Conservation (phyloP, 1,140 invertebrate species). For the Propsilocerus akamusi region DNA sequence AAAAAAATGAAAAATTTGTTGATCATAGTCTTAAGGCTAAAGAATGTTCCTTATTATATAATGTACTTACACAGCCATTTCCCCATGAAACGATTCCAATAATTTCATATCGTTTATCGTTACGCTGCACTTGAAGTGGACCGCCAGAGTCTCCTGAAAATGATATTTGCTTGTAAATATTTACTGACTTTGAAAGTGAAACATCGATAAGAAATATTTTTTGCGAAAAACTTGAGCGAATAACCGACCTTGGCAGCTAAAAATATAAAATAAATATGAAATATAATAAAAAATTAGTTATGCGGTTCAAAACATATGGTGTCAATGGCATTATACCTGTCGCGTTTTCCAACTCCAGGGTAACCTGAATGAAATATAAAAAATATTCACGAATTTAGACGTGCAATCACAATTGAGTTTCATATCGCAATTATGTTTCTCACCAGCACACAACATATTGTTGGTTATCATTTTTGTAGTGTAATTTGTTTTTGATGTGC, state of each 20-base stretch:
- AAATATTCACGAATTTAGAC: no score
- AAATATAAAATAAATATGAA: not conserved
- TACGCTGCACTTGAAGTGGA: slow-evolving; percentile 53
- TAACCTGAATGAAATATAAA: no score
- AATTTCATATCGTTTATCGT: slow-evolving; percentile 54
- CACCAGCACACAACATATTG: slow-evolving; percentile 74
- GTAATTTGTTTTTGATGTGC: slow-evolving; percentile 56
- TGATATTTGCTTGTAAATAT: slow-evolving; percentile 5
- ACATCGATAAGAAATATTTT: not conserved
- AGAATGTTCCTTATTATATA: no score
- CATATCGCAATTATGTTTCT: no score
- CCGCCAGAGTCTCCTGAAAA: slow-evolving; percentile 69
- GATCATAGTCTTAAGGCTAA: not conserved
- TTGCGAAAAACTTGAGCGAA: not conserved
- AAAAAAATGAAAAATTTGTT: slow-evolving; percentile 8
- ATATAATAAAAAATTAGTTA: not conserved
- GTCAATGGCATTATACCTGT: slow-evolving; percentile 38
- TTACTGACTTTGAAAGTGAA: not conserved
- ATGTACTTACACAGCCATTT: slow-evolving; percentile 14
- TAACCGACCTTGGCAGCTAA: not conserved
- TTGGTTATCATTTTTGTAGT: slow-evolving; percentile 59
- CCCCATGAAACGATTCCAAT: slow-evolving; percentile 51
- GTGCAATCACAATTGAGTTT: no score
- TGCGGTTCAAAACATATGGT: not conserved
- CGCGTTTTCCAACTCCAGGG: slow-evolving; percentile 48